Conservation (phyloP, 2,888 invertebrate genomes). For the Mystacides longicornis region DNA sequence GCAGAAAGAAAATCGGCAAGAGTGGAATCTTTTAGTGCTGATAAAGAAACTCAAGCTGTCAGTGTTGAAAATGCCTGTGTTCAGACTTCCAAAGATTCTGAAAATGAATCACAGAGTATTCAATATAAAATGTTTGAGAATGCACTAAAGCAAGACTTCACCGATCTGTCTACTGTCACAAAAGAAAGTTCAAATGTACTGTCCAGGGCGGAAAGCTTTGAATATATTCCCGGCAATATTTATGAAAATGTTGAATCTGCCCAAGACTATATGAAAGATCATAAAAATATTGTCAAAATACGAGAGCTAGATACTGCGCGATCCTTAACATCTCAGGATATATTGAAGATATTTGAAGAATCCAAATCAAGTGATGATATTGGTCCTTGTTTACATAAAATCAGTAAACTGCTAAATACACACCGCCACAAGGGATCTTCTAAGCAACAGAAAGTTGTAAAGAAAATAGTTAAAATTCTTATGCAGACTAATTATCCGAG, state of each 20-base stretch:
- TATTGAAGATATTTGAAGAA: conserved; percentile 31
- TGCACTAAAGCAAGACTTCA: too few relatives aligned
- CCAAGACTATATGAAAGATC: background rate
- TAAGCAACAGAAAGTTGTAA: conserved; percentile 56
- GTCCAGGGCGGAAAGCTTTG: conserved; percentile 59
- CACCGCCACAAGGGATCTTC: conserved; percentile 48
- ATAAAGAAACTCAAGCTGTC: too few relatives aligned
- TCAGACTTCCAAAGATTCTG: too few relatives aligned
- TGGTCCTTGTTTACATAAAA: conserved; percentile 52
- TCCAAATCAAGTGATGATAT: conserved; percentile 49
- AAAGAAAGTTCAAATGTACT: conserved; percentile 27
- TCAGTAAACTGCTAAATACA: conserved; percentile 52
- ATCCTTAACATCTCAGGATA: background rate
- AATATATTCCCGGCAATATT: conserved; percentile 53
- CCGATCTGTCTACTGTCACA: background rate
- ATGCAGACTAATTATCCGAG: conserved; percentile 52
- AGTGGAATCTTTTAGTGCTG: too few relatives aligned
- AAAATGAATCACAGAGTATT: too few relatives aligned
- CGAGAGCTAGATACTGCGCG: background rate
- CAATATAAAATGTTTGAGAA: too few relatives aligned
- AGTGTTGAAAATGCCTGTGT: too few relatives aligned
- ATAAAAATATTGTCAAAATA: background rate
- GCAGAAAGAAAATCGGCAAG: too few relatives aligned
- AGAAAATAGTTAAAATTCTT: conserved; percentile 56
- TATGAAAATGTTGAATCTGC: conserved; percentile 43